Conservation (phyloP, 37 sponge, comb jelly and placozoan species). For the Oopsacas minuta region DNA sequence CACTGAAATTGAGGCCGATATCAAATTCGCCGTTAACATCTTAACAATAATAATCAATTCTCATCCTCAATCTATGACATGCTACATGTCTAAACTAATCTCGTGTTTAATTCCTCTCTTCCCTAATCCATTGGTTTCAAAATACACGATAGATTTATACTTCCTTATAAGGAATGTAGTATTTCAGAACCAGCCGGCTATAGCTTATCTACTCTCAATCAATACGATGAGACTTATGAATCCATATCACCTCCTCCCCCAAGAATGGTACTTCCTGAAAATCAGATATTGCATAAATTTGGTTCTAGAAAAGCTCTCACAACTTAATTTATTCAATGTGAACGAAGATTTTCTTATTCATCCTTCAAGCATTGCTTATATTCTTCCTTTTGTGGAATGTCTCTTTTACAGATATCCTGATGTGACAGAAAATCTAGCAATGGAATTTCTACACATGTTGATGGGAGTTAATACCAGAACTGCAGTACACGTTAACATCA, state of each 20-base stretch:
- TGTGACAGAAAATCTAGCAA: background rate
- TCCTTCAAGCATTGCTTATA: background rate
- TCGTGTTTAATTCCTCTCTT: background rate
- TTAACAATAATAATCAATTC: background rate
- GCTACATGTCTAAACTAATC: background rate
- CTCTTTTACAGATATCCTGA: conserved; percentile 13
- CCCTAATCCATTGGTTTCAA: background rate
- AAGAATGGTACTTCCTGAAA: background rate
- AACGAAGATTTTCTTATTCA: background rate
- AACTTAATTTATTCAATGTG: background rate
- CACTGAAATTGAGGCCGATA: background rate
- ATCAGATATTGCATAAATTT: background rate
- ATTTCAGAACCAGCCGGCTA: background rate
- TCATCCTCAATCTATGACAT: background rate
- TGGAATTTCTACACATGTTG: background rate
- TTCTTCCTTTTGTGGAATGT: background rate
- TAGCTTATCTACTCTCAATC: background rate
- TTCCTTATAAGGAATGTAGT: background rate
- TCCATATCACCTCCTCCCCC: background rate
- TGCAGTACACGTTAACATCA: conserved; percentile 1
- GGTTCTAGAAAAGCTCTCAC: background rate
- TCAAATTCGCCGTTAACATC: background rate
- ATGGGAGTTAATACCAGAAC: background rate
- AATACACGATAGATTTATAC: background rate
- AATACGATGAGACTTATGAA: background rate